Evolutionary conservation across 2,888 invertebrate species (phyloP).

Genomic region (Aphodius granarius): DNA sequence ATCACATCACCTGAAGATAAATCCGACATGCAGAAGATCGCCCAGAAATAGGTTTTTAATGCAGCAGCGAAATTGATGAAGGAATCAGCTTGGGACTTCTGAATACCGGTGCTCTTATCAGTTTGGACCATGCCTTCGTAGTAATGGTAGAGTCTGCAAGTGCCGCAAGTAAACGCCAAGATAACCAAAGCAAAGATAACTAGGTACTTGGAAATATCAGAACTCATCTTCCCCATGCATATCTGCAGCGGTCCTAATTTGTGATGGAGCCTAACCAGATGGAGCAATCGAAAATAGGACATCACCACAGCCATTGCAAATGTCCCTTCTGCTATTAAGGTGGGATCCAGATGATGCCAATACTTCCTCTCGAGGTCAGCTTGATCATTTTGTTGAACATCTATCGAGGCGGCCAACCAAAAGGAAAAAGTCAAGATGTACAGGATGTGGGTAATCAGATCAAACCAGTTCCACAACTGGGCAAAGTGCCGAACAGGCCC

Average conservation of each 20-base stretch:
- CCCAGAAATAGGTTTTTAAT: constrained; percentile 70
- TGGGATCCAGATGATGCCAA: constrained; percentile 67
- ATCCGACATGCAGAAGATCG: constrained; percentile 68
- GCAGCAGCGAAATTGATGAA: constrained; percentile 63
- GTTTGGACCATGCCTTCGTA: constrained; percentile 66
- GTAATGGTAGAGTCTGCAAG: constrained; percentile 66
- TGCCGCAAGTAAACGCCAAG: constrained; percentile 62
- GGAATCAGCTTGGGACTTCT: constrained; percentile 58
- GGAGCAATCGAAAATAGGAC: constrained; percentile 66
- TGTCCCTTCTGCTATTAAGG: constrained; percentile 66
- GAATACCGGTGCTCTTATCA: constrained; percentile 60
- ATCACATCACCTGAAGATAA: constrained; percentile 67
- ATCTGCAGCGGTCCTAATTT: constrained; percentile 68
- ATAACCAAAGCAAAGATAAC: constrained; percentile 64
- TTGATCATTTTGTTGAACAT: constrained; percentile 54
- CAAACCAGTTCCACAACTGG: constrained; percentile 66
- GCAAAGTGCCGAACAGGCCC: constrained; percentile 61
- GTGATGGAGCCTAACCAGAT: constrained; percentile 65
- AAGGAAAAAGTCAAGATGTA: constrained; percentile 64
- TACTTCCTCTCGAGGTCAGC: constrained; percentile 62
- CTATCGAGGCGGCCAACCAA: constrained; percentile 63
- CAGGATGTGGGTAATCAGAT: constrained; percentile 60
- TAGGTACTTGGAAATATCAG: constrained; percentile 66
- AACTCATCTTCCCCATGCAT: constrained; percentile 68
- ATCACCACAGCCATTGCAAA: constrained; percentile 68